Evolutionary conservation across 1,140 invertebrate species (phyloP), one percentile per base, ranked within the genome.

Genomic region (Arctopsyche grandis): DNA sequence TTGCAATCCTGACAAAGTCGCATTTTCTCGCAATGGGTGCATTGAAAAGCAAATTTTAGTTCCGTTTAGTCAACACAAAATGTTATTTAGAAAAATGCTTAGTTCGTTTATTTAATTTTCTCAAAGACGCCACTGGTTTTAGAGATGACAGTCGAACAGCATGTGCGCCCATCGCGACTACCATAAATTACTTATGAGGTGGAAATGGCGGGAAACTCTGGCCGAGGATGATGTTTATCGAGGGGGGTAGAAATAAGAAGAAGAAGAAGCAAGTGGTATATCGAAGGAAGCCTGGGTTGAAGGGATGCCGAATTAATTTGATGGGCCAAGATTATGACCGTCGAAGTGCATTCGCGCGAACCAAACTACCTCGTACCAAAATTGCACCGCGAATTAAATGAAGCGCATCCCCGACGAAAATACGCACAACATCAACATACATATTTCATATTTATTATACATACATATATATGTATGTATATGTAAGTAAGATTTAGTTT

Each of bases 181-280:
- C 75, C 81, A 79, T 82, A 82, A 82, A 82, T 82, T 82, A 82
- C 81, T 82, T 80, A 82, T 82, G 81, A 82, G 78, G 81, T 82
- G 78, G 81, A 82, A 82, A 70, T 77, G 76, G 76, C 43, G 69
- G 29, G 58, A 70, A 38, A 77, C 38, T 43, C 38, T 66, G 48
- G 77, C 48, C 60, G 9, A 77, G 77, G 19, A 73, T 69, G 77
- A 79, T 79, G 66, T 76, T 81, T 81, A 81, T 79, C 22, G 75
- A 29, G 14, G 52, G 10, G 7, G 22, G 21, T n/a, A n/a, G n/a
- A n/a, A n/a, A 26, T 21, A n/a, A n/a, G 14, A 56, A 66, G 10
- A 16, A 66, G n/a, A 21, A 21, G 60, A 43, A 5, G 69, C n/a
- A n/a, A n/a, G n/a, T n/a, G 29, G 9, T 14, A 70, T 70, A 5